Conservation (phyloP, 2,797 vertebrate species). For the Nothura maculosa region DNA sequence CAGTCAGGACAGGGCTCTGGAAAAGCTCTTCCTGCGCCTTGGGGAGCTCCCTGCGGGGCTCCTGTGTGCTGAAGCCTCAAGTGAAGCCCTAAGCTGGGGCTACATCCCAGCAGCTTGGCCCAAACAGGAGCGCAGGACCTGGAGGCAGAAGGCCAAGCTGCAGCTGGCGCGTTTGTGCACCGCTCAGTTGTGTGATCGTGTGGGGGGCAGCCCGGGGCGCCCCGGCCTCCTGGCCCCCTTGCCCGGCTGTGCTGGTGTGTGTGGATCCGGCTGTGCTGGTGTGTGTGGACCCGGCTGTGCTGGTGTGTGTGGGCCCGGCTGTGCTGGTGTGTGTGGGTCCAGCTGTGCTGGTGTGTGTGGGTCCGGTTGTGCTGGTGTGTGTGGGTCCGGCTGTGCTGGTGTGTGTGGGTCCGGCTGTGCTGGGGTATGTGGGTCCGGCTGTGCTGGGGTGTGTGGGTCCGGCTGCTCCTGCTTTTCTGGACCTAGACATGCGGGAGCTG, state of each 20-base stretch:
- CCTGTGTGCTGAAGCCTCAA: not conserved
- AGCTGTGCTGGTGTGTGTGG: no score
- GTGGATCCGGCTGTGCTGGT: no score
- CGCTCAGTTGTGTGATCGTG: not conserved
- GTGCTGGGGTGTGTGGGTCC: not conserved
- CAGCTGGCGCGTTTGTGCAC: not conserved
- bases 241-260: fast-evolving
- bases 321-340: no score
- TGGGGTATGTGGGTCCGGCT: no score
- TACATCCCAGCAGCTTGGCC: not conserved
- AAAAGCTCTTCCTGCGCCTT: not conserved
- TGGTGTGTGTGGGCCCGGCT: no score
- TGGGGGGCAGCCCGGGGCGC: no score
- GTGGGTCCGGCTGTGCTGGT: no score
- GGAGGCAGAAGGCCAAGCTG: not conserved
- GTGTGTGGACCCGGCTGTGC: no score
- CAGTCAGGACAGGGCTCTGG: not conserved
- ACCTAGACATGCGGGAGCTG: not conserved
- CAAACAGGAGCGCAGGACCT: not conserved
- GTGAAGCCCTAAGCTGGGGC: not conserved
- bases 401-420: no score
- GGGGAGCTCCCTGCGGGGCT: not conserved
- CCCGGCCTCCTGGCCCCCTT: not conserved
- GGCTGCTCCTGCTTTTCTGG: not conserved
- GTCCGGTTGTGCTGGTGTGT: no score